phyloP scores from a whole-genome alignment of 2,888 invertebrate genomes.

The Melanchra persicariae region DNA sequence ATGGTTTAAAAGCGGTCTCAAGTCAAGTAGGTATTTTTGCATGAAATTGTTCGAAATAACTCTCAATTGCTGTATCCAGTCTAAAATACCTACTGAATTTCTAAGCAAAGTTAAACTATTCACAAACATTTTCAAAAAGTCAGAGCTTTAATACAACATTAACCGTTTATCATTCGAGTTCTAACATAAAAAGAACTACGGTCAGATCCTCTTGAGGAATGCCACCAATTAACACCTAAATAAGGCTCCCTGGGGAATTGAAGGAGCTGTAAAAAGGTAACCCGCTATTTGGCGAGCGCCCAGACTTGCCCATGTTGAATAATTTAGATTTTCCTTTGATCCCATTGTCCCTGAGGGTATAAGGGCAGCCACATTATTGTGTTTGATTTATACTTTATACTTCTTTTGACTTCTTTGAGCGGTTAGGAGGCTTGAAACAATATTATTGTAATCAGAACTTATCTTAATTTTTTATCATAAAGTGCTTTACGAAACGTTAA shows the following conservation, averaged over 20 bases:
- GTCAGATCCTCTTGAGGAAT: conserved; percentile 64
- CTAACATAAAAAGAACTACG: conserved; percentile 54
- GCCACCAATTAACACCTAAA: conserved; percentile 73
- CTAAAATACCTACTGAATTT: background rate
- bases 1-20: background rate
- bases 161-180: conserved; percentile 35
- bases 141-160: conserved; percentile 14
- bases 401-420: conserved; percentile 56
- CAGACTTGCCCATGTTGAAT: conserved; percentile 72
- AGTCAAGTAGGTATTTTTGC: background rate
- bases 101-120: background rate
- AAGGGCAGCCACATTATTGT: conserved; percentile 68
- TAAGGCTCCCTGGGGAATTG: conserved; percentile 66
- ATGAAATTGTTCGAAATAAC: background rate
- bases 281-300: conserved; percentile 70
- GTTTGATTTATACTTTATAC: conserved; percentile 69
- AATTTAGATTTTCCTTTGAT: conserved; percentile 76
- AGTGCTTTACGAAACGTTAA: conserved; percentile 12
- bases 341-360: conserved; percentile 70
- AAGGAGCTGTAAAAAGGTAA: conserved; percentile 72
- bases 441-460: conserved; percentile 56
- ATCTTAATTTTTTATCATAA: conserved; percentile 26
- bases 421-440: conserved; percentile 50
- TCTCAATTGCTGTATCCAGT: background rate
- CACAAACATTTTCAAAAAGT: background rate